Percentiles rank a stretch among this genome's conserved stretches.
phyloP scores from a whole-genome alignment of 2,888 invertebrate genomes.

The Polydrusus cervinus region DNA sequence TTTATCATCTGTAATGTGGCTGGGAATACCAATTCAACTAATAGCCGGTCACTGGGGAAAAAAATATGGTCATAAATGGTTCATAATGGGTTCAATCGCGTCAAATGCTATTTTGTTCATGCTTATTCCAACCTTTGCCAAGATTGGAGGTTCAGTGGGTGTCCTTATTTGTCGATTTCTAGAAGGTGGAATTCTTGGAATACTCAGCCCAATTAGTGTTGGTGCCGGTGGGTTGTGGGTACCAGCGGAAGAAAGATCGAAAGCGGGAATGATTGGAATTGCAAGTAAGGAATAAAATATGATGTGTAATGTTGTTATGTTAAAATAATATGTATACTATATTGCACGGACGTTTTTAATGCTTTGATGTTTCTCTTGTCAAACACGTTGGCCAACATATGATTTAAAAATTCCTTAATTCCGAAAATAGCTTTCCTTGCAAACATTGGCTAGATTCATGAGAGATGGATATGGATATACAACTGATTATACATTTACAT shows the following conservation, averaged over 20 bases:
- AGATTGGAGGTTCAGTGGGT: constrained; percentile 53
- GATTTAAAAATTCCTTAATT: no score
- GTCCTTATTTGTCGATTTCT: constrained; percentile 57
- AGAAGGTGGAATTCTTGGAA: constrained; percentile 83
- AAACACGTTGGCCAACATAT: no score
- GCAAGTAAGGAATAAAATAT: constrained; percentile 67
- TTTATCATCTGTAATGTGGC: constrained; percentile 87
- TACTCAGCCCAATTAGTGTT: constrained; percentile 81
- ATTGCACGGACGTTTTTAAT: no score
- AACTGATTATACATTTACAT: no score
- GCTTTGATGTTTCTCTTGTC: no score
- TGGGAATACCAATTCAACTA: constrained; percentile 82
- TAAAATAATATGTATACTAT: no score
- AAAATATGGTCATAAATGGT: constrained; percentile 82
- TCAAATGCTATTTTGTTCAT: constrained; percentile 77
- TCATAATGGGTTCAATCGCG: constrained; percentile 72
- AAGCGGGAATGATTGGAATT: constrained; percentile 77
- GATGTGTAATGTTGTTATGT: background rate
- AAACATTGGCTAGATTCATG: no score
- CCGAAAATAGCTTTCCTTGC: no score
- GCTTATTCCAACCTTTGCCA: constrained; percentile 70
- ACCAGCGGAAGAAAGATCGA: constrained; percentile 79
- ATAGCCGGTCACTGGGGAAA: constrained; percentile 82
- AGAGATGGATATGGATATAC: no score
- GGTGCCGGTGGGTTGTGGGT: constrained; percentile 83